These are phyloP conservation scores for Sitta europaea DNA, from an alignment of 2,113 vertebrate species.

Conservation along the genomic window DNA sequence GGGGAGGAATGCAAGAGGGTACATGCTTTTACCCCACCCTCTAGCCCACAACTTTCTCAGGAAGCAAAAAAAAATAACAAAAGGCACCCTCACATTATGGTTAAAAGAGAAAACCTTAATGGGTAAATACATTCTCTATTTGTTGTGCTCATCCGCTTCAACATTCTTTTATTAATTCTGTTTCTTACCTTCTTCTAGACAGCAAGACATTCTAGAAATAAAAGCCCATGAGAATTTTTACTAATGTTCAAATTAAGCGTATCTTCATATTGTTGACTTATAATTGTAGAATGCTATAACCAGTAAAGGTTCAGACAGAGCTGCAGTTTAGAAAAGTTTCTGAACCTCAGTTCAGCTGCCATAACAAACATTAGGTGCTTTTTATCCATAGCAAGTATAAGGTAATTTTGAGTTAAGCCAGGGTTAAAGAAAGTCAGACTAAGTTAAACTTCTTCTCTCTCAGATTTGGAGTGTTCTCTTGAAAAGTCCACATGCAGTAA, in stretches of 20 bases:
- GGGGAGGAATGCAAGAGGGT: not conserved
- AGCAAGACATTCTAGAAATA: conserved; percentile 12
- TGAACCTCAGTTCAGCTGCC: not conserved
- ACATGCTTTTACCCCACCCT: not conserved
- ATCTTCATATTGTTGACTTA: not conserved
- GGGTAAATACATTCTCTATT: not conserved
- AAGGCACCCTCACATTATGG: not conserved
- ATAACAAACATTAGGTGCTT: not conserved
- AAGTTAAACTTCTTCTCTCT: not conserved
- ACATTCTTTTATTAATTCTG: not conserved
- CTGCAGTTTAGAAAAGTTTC: not conserved
- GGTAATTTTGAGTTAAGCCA: not conserved
- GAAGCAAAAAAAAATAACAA: not conserved
- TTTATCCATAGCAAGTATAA: not conserved
- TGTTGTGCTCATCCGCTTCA: not conserved
- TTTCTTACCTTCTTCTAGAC: not conserved
- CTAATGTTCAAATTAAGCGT: not conserved
- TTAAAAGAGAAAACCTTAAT: conserved; percentile 1
- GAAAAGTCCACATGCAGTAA: not conserved
- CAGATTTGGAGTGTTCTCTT: not conserved
- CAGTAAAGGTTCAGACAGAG: not conserved
- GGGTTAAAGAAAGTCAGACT: not conserved
- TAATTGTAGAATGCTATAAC: not conserved
- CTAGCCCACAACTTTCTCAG: conserved; percentile 9
- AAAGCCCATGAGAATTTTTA: not conserved